Conservation (phyloP, 2,888 invertebrate species). For the Hyalella azteca region DNA sequence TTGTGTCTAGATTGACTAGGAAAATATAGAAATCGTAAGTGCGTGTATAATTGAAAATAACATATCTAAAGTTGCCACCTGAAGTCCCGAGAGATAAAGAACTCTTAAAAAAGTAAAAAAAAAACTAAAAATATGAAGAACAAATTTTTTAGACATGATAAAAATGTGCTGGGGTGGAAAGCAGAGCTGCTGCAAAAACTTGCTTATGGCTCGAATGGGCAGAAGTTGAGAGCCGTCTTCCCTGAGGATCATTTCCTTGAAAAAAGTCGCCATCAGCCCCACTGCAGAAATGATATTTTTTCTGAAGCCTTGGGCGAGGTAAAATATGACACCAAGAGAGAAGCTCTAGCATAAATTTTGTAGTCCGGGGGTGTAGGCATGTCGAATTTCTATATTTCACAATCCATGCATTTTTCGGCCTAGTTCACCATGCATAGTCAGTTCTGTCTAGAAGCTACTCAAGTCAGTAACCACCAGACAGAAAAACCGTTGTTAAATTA, state of each 20-base stretch:
- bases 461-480: not conserved
- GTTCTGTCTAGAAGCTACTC: not conserved
- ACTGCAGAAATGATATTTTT: slow-evolving; percentile 16
- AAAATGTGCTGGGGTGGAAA: too few relatives aligned
- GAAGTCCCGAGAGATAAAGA: too few relatives aligned
- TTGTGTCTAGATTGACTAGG: too few relatives aligned
- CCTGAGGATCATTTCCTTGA: slow-evolving; percentile 11
- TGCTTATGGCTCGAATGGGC: slow-evolving; percentile 18
- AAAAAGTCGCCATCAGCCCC: slow-evolving; percentile 27
- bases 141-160: too few relatives aligned
- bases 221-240: slow-evolving; percentile 27
- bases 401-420: too few relatives aligned
- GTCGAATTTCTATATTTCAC: too few relatives aligned
- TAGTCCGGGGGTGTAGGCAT: too few relatives aligned
- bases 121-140: too few relatives aligned
- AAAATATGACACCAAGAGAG: not conserved
- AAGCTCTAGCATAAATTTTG: not conserved
- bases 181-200: slow-evolving; percentile 5
- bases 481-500: not conserved
- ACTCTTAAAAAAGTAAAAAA: too few relatives aligned
- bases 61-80: too few relatives aligned
- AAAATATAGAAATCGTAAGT: too few relatives aligned
- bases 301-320: not conserved
- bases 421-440: not conserved
- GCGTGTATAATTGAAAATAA: too few relatives aligned